These are phyloP conservation scores for Ridgeia piscesae DNA, from an alignment of 1,140 invertebrate species.

Conservation along the genomic window DNA sequence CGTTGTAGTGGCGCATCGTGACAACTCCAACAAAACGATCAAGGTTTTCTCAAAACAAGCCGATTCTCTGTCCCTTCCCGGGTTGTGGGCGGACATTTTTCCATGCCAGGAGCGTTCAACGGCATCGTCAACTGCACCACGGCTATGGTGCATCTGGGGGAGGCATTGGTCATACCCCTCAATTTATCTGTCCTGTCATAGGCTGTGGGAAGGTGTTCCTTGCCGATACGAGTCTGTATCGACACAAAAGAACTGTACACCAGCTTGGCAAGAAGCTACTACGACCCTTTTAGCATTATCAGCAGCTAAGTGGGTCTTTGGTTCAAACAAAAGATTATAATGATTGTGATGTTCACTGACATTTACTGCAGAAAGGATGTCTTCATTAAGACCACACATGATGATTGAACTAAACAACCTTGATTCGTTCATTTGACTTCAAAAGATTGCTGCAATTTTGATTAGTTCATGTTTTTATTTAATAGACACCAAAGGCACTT, in stretches of 20 bases:
- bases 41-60: neutral
- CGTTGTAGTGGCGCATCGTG: neutral
- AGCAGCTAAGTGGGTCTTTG: no score
- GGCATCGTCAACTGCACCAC: neutral
- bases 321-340: neutral
- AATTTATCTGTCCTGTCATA: neutral
- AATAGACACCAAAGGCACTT: neutral
- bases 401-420: neutral
- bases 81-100: neutral
- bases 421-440: neutral
- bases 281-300: neutral
- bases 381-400: neutral
- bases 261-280: neutral
- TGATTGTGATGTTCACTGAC: neutral
- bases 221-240: neutral
- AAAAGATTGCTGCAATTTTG: neutral
- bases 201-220: neutral
- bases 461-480: neutral
- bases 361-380: neutral
- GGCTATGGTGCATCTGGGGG: neutral
- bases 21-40: constrained; percentile 1
- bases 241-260: neutral
- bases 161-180: neutral
- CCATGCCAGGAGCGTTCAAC: neutral
- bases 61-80: neutral